Conservation (phyloP, 2,113 vertebrate species). For the Melanotaenia duboulayi region DNA sequence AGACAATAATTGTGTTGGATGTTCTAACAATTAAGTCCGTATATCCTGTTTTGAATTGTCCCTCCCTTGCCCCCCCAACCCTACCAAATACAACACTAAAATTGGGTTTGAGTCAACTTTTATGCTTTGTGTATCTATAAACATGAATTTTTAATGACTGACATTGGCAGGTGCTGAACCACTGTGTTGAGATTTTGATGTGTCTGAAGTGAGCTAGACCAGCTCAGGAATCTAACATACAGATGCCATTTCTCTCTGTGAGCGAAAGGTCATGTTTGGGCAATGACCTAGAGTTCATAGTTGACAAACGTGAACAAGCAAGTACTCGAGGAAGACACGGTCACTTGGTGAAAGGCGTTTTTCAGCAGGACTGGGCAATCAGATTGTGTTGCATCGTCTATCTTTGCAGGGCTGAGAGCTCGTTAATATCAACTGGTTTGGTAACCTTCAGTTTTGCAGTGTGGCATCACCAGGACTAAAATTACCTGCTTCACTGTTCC, state of each 20-base stretch:
- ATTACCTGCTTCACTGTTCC: slow-evolving; percentile 35
- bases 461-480: slow-evolving; percentile 45
- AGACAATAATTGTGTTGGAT: slow-evolving; percentile 86
- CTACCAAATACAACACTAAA: slow-evolving; percentile 77
- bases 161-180: slow-evolving; percentile 66
- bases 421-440: slow-evolving; percentile 31
- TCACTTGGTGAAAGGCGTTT: slow-evolving; percentile 23
- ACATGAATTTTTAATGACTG: slow-evolving; percentile 57
- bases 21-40: slow-evolving; percentile 82
- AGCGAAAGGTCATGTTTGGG: slow-evolving; percentile 38
- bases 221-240: slow-evolving; percentile 70
- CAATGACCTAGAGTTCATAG: slow-evolving; percentile 17
- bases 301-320: slow-evolving; percentile 42
- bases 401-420: slow-evolving; percentile 29
- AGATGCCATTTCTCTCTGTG: slow-evolving; percentile 48
- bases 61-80: slow-evolving; percentile 50
- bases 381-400: slow-evolving; percentile 40
- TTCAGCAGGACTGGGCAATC: slow-evolving; percentile 23
- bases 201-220: slow-evolving; percentile 59
- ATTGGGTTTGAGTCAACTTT: slow-evolving; percentile 79
- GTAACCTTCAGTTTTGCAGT: slow-evolving; percentile 31
- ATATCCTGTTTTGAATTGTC: slow-evolving; percentile 78
- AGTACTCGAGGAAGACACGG: slow-evolving; percentile 1
- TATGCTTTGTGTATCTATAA: slow-evolving; percentile 75
- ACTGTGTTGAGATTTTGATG: slow-evolving; percentile 70